phyloP scores from a whole-genome alignment of 2,113 vertebrate genomes.

The Chaetura pelagica region DNA sequence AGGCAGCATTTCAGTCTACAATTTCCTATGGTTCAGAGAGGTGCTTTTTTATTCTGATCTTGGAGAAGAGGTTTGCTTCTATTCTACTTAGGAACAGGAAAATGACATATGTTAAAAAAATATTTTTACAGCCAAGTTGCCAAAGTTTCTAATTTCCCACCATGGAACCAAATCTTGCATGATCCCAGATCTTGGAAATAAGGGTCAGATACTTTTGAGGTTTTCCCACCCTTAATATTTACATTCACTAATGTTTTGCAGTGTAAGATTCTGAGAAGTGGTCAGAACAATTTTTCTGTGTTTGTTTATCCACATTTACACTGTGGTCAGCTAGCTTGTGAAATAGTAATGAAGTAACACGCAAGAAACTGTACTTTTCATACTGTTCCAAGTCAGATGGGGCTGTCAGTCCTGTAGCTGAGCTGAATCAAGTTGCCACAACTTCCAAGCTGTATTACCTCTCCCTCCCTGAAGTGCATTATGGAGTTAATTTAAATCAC shows the following conservation, averaged over 20 bases:
- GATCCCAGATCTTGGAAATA: conserved; percentile 21
- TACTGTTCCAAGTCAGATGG: background rate
- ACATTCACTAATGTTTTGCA: conserved; percentile 15
- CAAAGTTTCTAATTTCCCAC: conserved; percentile 27
- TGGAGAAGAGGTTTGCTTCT: background rate
- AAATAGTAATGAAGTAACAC: conserved; percentile 3
- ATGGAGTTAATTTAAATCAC: conserved; percentile 1
- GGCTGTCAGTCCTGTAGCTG: background rate
- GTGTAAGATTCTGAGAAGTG: background rate
- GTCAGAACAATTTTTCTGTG: conserved; percentile 17
- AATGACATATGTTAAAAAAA: background rate
- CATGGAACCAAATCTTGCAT: background rate
- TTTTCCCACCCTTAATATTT: conserved; percentile 68
- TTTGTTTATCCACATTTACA: conserved; percentile 43
- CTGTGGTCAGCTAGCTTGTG: background rate
- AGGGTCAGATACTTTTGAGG: conserved; percentile 40
- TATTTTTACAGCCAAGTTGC: conserved; percentile 20
- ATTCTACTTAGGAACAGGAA: background rate
- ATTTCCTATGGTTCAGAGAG: background rate
- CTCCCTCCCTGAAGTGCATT: background rate
- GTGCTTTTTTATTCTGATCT: background rate
- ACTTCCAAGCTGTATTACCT: background rate
- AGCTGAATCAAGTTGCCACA: background rate
- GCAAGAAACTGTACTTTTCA: background rate
- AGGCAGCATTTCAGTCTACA: background rate